Conservation (phyloP, 2,888 invertebrate species). For the Apamea sordens region DNA sequence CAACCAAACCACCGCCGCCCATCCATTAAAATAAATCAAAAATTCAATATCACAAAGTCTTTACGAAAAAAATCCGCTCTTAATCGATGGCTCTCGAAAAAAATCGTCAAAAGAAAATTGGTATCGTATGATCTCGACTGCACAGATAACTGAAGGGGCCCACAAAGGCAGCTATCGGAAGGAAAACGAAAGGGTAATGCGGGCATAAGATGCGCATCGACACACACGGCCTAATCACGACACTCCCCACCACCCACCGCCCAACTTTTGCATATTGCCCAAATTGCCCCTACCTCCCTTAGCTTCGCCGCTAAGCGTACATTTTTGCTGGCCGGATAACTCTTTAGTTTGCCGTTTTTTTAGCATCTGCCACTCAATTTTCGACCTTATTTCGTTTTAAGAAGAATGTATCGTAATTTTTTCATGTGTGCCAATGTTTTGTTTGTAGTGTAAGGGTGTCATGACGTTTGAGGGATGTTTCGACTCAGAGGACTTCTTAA, state of each 20-base stretch:
- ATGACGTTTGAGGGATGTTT: conserved; percentile 87
- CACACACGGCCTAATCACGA: conserved; percentile 90
- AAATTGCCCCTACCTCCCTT: conserved; percentile 85
- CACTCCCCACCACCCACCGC: conserved; percentile 75
- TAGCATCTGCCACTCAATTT: conserved; percentile 65
- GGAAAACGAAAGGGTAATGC: conserved; percentile 90
- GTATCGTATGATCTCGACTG: conserved; percentile 83
- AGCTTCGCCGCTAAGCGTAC: conserved; percentile 78
- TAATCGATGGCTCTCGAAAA: conserved; percentile 77
- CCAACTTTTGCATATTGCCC: conserved; percentile 89
- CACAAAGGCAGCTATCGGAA: conserved; percentile 90
- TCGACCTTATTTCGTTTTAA: conserved; percentile 63
- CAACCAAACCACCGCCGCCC: conserved; percentile 21
- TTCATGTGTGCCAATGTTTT: conserved; percentile 48
- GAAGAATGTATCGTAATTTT: conserved; percentile 57
- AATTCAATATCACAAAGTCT: conserved; percentile 61
- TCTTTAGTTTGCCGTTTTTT: conserved; percentile 65
- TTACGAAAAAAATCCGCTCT: conserved; percentile 53
- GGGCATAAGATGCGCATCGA: conserved; percentile 90
- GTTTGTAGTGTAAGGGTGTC: conserved; percentile 69
- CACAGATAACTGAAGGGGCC: conserved; percentile 82
- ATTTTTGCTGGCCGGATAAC: conserved; percentile 70
- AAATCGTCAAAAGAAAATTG: conserved; percentile 82
- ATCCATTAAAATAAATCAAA: conserved; percentile 66
- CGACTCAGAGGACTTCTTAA: conserved; percentile 82